Evolutionary conservation across 2,888 invertebrate species (phyloP).

Genomic region (Acholoe squamosa): DNA sequence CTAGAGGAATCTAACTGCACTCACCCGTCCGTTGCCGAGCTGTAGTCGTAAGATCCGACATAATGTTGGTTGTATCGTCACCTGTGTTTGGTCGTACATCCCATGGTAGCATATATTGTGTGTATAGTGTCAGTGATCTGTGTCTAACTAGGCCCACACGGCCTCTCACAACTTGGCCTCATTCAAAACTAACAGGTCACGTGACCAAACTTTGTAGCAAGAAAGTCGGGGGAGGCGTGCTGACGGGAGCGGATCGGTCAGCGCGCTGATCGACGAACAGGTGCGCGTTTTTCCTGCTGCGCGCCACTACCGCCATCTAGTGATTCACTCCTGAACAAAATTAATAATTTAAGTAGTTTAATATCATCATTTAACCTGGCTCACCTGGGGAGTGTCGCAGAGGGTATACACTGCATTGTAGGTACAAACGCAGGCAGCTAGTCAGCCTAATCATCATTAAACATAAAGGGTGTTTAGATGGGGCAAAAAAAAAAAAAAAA

Average conservation of each 20-base stretch:
- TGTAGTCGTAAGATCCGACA: background rate
- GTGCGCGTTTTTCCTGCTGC: too few species aligned
- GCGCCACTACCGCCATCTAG: too few species aligned
- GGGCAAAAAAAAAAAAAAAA: too few species aligned
- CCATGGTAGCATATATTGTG: background rate
- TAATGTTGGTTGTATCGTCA: background rate
- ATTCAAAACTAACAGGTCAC: slow-evolving; percentile 8
- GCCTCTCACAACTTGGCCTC: slow-evolving; percentile 6
- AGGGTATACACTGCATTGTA: too few species aligned
- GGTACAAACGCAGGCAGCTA: too few species aligned
- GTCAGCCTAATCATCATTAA: too few species aligned
- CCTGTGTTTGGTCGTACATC: background rate
- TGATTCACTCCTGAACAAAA: too few species aligned
- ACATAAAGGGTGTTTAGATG: too few species aligned
- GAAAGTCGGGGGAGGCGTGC: slow-evolving; percentile 22
- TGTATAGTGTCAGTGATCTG: background rate
- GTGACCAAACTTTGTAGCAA: slow-evolving; percentile 14
- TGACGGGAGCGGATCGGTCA: background rate
- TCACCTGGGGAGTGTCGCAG: too few species aligned
- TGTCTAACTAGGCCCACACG: background rate
- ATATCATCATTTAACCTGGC: too few species aligned
- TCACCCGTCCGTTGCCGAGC: background rate
- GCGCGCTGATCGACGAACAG: background rate
- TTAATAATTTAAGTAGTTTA: too few species aligned
- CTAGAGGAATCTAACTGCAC: background rate